Conservation (phyloP, 2,113 vertebrate species). For the Epinephelus fuscoguttatus region DNA sequence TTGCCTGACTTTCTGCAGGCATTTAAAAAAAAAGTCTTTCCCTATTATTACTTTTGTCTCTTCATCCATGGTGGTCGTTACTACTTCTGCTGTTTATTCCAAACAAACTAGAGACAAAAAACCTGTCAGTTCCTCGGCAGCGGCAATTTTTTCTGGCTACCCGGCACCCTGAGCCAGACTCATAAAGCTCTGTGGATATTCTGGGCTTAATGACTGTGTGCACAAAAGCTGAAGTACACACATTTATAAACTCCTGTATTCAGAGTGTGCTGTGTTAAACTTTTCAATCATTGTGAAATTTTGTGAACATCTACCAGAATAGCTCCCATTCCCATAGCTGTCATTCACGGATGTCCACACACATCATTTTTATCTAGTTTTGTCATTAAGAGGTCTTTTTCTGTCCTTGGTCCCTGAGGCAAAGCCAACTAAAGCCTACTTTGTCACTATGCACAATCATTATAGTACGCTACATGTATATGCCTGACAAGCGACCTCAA, state of each 20-base stretch:
- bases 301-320: background rate
- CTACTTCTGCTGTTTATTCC: conserved; percentile 5
- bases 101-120: conserved; percentile 22
- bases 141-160: background rate
- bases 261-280: background rate
- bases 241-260: background rate
- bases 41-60: background rate
- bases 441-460: background rate
- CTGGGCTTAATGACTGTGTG: conserved; percentile 3
- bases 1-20: background rate
- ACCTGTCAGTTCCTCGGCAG: conserved; percentile 8
- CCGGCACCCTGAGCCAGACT: conserved; percentile 10
- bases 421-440: too few relatives aligned
- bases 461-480: background rate
- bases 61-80: background rate
- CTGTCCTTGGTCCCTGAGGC: background rate
- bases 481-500: background rate
- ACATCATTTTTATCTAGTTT: background rate
- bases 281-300: conserved; percentile 11
- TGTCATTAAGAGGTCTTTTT: background rate
- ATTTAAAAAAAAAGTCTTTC: background rate
- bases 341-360: background rate
- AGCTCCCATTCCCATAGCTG: background rate
- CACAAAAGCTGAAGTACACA: conserved; percentile 2
- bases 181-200: conserved; percentile 1